Percentiles rank a stretch among this genome's conserved stretches.
phyloP scores from a whole-genome alignment of 2,888 invertebrate genomes.

The Stenodema calcarata region DNA sequence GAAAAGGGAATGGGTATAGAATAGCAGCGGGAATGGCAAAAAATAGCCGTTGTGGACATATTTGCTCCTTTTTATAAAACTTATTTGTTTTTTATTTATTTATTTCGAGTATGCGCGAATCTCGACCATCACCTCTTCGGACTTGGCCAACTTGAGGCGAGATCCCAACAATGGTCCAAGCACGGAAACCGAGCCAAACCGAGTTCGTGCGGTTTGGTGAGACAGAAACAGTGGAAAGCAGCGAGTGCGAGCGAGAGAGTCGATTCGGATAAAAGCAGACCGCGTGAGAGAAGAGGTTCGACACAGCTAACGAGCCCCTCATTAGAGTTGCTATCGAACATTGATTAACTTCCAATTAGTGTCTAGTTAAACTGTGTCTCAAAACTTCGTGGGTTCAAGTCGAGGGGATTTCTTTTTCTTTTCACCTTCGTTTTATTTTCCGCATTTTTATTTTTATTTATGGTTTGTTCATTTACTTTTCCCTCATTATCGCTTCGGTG shows the following conservation, averaged over 20 bases:
- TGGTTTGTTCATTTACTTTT: not conserved
- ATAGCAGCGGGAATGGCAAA: no score
- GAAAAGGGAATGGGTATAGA: no score
- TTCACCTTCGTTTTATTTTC: not conserved
- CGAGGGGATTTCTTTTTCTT: not conserved
- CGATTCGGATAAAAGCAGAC: not conserved
- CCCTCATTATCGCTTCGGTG: not conserved
- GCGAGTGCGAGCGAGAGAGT: not conserved
- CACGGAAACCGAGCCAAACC: not conserved
- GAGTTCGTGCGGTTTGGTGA: not conserved
- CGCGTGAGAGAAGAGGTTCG: constrained; percentile 23
- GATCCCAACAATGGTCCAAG: not conserved
- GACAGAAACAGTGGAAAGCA: not conserved
- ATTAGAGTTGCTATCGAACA: constrained; percentile 46
- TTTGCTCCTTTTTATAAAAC: no score
- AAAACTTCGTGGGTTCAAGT: constrained; percentile 37
- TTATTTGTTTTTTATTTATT: no score
- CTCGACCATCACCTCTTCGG: not conserved
- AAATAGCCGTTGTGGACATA: no score
- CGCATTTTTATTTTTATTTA: not conserved
- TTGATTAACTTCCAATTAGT: constrained; percentile 50
- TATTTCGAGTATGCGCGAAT: not conserved
- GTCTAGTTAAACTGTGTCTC: constrained; percentile 46
- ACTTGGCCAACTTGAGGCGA: not conserved
- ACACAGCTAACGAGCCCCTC: constrained; percentile 44